These are phyloP conservation scores for Apodemia hepburni DNA, from an alignment of 2,888 invertebrate species.

Conservation along the genomic window DNA sequence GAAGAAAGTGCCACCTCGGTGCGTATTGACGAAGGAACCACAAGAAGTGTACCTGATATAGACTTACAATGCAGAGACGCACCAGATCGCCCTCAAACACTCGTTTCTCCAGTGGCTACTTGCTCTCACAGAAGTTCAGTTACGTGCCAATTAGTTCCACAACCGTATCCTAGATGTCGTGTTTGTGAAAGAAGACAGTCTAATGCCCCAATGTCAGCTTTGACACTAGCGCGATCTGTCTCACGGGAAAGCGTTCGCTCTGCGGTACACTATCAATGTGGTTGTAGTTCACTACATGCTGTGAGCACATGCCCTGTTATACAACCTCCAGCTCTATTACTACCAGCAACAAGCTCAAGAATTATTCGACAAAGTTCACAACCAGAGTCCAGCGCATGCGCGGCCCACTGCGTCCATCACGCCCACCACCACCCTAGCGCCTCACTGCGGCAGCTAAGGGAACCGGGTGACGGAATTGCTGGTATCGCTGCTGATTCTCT, in stretches of 20 bases:
- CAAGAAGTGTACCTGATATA: constrained; percentile 90
- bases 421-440: constrained; percentile 88
- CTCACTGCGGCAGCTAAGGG: constrained; percentile 91
- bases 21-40: constrained; percentile 83
- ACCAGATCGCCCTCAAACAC: constrained; percentile 74
- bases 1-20: constrained; percentile 85
- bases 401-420: constrained; percentile 82
- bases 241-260: constrained; percentile 91
- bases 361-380: constrained; percentile 95
- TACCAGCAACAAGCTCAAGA: constrained; percentile 86
- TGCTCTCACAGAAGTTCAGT: constrained; percentile 82
- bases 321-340: constrained; percentile 85
- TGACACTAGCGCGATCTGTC: constrained; percentile 90
- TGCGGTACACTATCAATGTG: constrained; percentile 83
- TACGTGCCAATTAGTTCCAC: constrained; percentile 84
- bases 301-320: constrained; percentile 84
- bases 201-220: constrained; percentile 87
- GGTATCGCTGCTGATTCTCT: constrained; percentile 97
- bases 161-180: constrained; percentile 82
- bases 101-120: constrained; percentile 78
- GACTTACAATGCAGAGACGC: constrained; percentile 87
- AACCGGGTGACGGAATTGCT: constrained; percentile 92
- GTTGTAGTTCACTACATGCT: constrained; percentile 74
- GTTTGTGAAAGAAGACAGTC: constrained; percentile 90
- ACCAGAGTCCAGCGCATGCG: constrained; percentile 87